Base-by-base conservation (phyloP, 2,888 invertebrate species). In the Hymenopus coronatus region DNA sequence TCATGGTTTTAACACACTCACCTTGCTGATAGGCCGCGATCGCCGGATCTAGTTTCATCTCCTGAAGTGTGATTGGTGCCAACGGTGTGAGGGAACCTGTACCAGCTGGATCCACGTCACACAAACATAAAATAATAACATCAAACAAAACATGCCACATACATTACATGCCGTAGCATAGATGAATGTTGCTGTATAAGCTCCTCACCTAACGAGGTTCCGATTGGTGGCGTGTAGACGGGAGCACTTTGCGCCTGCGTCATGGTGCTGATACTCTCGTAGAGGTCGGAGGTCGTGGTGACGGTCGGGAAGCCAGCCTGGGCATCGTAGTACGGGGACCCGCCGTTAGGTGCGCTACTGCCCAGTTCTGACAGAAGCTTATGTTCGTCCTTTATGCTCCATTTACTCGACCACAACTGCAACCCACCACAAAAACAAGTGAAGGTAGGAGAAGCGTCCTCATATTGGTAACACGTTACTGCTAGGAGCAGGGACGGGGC, bases 321-420 rank as follows among this genome's bases (percentile, higher is more conserved):
- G 92, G 93, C 91, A 90, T 92, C 92, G 91, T 92, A 92, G 91
- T 93, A 93, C 28, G 92, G 92, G 25, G 92, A 92, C 89, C 92
- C 93, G 28, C 92, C 94, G 88, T 94, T 93, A 89, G 93, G 93
- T 87, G 94, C 94, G 82, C 94, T 94, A 91, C 95, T 95, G 46
- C 97, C 97, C 85, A 98, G 94, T 93, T 98, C 98, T 86, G 97
- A 97, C 90, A 98, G 94, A 88, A 98, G 94, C 94, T 98, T 98
- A 94, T 97, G 97, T 93, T 98, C 97, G 93, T 98, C 98, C 93
- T 98, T 98, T 92, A 98, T 96, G 93, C 97, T 97, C 98, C 98
- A 98, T 94, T 98, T 98, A 90, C 96, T 96, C 91, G 98, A 97
- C 95, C 97, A 97, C 91, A 97, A 94, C 97, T 97, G 94, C 91